Conservation (phyloP, 2,113 vertebrate genomes). For the Antigone vipio region DNA sequence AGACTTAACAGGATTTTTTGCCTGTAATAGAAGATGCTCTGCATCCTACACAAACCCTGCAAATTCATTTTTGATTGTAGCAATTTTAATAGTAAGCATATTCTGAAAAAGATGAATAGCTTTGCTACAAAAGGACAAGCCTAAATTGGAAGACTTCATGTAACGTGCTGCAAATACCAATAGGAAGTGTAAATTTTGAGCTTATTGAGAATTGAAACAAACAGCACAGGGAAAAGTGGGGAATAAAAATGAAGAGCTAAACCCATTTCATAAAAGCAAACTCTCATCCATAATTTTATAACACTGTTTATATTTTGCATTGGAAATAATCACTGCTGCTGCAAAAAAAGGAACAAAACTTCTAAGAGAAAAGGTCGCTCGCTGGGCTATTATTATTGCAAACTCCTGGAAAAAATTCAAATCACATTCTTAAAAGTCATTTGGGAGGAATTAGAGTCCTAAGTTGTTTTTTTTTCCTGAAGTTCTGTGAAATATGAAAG, state of each 20-base stretch:
- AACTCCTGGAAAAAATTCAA: slow-evolving; percentile 7
- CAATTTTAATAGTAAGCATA: background rate
- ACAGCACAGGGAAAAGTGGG: background rate
- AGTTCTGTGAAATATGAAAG: background rate
- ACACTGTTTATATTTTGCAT: background rate
- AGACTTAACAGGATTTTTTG: background rate
- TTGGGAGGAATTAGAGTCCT: background rate
- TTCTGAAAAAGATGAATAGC: background rate
- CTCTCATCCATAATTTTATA: background rate
- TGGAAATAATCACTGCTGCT: background rate
- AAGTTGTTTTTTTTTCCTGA: background rate
- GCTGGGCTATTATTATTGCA: background rate
- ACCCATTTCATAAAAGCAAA: background rate
- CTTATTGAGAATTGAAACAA: background rate
- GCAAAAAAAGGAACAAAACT: background rate
- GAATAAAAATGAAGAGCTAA: background rate
- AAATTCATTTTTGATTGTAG: background rate
- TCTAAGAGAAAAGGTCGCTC: background rate
- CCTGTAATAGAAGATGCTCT: background rate
- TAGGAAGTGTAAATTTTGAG: background rate
- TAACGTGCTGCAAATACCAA: background rate
- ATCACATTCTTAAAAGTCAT: background rate
- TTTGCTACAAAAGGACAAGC: background rate
- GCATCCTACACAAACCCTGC: background rate
- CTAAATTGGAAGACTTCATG: background rate